phyloP scores from a whole-genome alignment of 2,797 vertebrate species.

The Danio aesculapii region DNA sequence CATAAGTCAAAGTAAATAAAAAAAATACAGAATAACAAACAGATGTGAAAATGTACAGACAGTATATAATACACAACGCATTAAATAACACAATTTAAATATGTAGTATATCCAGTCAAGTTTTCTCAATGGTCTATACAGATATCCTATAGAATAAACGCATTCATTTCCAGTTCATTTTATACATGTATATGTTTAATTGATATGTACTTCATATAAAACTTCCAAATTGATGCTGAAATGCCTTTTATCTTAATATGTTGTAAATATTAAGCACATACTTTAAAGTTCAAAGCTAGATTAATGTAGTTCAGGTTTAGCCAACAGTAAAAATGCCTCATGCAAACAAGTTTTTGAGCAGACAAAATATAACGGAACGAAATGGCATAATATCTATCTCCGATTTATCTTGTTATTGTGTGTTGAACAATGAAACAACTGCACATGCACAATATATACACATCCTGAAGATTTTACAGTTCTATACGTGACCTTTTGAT shows the following conservation, averaged over 20 bases:
- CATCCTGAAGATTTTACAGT: conserved; percentile 21
- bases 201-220: conserved; percentile 29
- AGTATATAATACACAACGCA: conserved; percentile 83
- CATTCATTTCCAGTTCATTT: conserved; percentile 84
- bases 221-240: conserved; percentile 17
- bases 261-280: conserved; percentile 15
- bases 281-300: conserved; percentile 24
- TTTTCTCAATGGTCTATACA: conserved; percentile 67
- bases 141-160: conserved; percentile 58
- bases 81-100: conserved; percentile 79
- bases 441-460: conserved; percentile 41
- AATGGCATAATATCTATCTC: conserved; percentile 52
- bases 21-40: conserved; percentile 62
- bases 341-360: conserved; percentile 24
- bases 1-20: conserved; percentile 36
- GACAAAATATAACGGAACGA: conserved; percentile 22
- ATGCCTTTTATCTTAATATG: conserved; percentile 12
- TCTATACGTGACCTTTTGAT: conserved; percentile 25
- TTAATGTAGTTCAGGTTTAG: conserved; percentile 9
- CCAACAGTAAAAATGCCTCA: not conserved
- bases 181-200: conserved; percentile 13
- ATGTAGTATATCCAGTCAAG: conserved; percentile 77
- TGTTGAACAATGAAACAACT: conserved; percentile 38
- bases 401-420: conserved; percentile 49
- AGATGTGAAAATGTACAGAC: conserved; percentile 79